Evolutionary conservation across 2,797 vertebrate genomes (phyloP), one percentile per base, ranked within the genome.

Genomic region (Micropoecilia bifurca): DNA sequence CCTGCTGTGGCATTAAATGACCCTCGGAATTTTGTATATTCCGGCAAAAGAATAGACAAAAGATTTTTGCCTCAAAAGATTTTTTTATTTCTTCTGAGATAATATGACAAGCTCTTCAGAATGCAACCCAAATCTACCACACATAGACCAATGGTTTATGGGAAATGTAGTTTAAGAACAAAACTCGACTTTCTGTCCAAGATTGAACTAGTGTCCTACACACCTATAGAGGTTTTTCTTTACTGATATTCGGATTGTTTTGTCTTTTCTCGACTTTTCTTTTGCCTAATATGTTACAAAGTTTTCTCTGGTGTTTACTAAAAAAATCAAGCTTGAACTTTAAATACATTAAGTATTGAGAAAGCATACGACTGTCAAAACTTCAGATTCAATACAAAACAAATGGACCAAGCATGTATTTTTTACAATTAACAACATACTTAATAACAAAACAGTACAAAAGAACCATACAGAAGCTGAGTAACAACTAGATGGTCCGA

Each of bases 1-100:
- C 61, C 14, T 2, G n/a, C 45, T 33, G n/a, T 18, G 75, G 61
- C 85, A 0, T 93, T 93, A 0, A 82, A 0, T 0, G 0, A 2
- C 0, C 43, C 85, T 80, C 79, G 83, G 78, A 88, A 2, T 69
- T 3, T 79, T 22, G 4, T 0, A 12, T 0, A 0, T 14, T 63
- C 30, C 18, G 0, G 1, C 12, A 2, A 0, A 55, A 4, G 25
- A 39, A 46, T 0, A n/a, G 12, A 16, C 7, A 43, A 43, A 7
- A 0, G 4, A 25, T 41, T 8, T 63, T 63, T 9, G 30, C 6
- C 6, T 36, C 30, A 3, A 66, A 66, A 3, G 8, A 59, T 5
- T 59, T n/a, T n/a, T 28, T 13, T 25, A 39, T 68, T 22, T n/a
- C 2, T 28, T 28, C 4, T 28, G 13, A 71, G 3, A n/a, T 28